These are phyloP conservation scores for Ophiothrix spiculata DNA, from an alignment of 35 echinoderm and acorn worm genomes.

Conservation along the genomic window DNA sequence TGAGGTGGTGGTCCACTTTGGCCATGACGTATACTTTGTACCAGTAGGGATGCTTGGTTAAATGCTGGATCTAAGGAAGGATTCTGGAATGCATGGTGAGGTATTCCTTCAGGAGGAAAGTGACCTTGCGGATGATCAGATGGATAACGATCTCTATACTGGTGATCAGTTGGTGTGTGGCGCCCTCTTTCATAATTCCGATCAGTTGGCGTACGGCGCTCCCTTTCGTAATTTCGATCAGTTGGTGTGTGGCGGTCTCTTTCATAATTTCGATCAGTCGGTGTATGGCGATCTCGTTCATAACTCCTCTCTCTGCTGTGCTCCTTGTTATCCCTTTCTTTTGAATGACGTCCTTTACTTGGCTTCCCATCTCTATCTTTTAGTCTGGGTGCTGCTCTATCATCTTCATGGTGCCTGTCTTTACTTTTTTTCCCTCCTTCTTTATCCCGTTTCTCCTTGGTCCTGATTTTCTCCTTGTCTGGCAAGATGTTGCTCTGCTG, in stretches of 20 bases:
- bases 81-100: not conserved
- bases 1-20: not conserved
- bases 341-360: not conserved
- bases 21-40: not conserved
- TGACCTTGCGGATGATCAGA: not conserved
- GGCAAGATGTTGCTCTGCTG: not conserved
- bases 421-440: conserved; percentile 14
- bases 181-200: no score
- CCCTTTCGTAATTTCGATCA: no score
- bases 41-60: not conserved
- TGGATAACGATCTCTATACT: not conserved
- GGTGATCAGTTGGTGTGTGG: no score
- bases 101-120: not conserved
- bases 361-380: not conserved
- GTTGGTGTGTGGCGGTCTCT: no score
- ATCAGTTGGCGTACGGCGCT: no score
- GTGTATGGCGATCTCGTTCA: conserved; percentile 3
- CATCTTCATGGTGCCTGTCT: not conserved
- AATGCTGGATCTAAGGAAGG: not conserved
- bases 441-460: not conserved
- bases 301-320: conserved; percentile 6
- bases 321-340: not conserved
- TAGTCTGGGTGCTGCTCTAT: not conserved
- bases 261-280: no score
- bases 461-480: not conserved